Evolutionary conservation across 2,113 vertebrate species (phyloP), one percentile per base, ranked within the genome.

Genomic region (Collichthys lucidus): DNA sequence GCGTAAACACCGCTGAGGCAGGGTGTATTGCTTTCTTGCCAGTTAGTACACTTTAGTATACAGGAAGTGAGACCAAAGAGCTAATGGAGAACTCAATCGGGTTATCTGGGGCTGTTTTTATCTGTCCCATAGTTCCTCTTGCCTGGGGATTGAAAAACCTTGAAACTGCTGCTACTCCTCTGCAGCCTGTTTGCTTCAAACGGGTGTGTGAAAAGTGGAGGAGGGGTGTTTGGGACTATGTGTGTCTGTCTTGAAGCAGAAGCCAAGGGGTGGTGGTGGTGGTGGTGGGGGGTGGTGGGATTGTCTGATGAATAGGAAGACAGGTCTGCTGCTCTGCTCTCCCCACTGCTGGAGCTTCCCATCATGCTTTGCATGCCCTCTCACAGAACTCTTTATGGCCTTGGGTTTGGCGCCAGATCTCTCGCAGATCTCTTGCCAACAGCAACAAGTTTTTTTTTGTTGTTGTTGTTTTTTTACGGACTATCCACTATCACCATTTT

Each of bases 361-460:
- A 94, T 91, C 88, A 92, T 92, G 91, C 91, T 88, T 92, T 92
- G 90, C 90, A 64, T 78, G 42, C 64, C 73, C 84, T 78, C 90
- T 87, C 75, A 81, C 81, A 86, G 83, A 83, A 86, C 68, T 86
- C 86, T 94, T 94, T 85, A 91, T 91, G 91, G 88, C 86, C 79
- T 85, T 82, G 81, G 83, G 77, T 90, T 77, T 63, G 42, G 76
- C 61, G 91, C 91, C 91, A 91, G 86, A 80, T 86, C 84, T 78
- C 75, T 77, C 79, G 70, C 56, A n/a, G 56, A 60, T n/a, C n/a
- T n/a, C 88, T 89, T 93, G 93, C 91, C 92, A 94, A 88, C 75
- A 84, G 82, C 65, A 91, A 91, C 89, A 87, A n/a, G 17, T 53
- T 74, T 77, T 46, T 55, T 59, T 12, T 55, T 26, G n/a, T n/a